phyloP scores from a whole-genome alignment of 2,888 invertebrate species.

The Standfussiana lucernea region DNA sequence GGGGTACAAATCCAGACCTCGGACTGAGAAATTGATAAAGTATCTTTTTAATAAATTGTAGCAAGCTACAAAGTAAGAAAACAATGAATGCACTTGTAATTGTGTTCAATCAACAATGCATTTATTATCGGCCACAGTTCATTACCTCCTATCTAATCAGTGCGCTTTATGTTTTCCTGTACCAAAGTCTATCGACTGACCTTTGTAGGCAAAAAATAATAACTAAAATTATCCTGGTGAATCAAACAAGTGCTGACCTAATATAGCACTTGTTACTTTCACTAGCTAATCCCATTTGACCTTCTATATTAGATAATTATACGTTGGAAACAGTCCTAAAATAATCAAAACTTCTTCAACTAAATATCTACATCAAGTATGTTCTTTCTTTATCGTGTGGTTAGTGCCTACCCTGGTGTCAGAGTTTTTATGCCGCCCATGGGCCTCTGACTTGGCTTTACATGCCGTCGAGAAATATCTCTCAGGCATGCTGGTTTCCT shows the following conservation, averaged over 20 bases:
- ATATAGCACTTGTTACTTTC: background rate
- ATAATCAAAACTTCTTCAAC: background rate
- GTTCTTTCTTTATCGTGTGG: too few relatives aligned
- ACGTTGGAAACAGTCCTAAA: background rate
- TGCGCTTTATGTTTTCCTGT: background rate
- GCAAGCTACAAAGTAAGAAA: background rate
- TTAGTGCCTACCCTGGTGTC: too few relatives aligned
- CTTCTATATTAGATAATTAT: too few relatives aligned
- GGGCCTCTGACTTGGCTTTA: too few relatives aligned
- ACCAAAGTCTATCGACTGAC: slow-evolving; percentile 7
- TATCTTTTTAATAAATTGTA: background rate
- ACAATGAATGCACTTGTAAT: slow-evolving; percentile 6
- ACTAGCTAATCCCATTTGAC: background rate
- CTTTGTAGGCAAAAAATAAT: background rate
- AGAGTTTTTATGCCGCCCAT: too few relatives aligned
- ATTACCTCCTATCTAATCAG: slow-evolving; percentile 19
- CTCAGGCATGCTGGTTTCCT: too few relatives aligned
- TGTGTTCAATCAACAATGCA: slow-evolving; percentile 12
- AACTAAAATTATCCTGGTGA: background rate
- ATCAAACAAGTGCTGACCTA: background rate
- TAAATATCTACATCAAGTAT: background rate
- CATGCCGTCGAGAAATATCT: too few relatives aligned
- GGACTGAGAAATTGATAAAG: background rate
- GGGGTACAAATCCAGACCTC: background rate
- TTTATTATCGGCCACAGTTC: slow-evolving; percentile 6